Evolutionary conservation across 2,888 invertebrate species (phyloP).

Genomic region (Acronicta psi): DNA sequence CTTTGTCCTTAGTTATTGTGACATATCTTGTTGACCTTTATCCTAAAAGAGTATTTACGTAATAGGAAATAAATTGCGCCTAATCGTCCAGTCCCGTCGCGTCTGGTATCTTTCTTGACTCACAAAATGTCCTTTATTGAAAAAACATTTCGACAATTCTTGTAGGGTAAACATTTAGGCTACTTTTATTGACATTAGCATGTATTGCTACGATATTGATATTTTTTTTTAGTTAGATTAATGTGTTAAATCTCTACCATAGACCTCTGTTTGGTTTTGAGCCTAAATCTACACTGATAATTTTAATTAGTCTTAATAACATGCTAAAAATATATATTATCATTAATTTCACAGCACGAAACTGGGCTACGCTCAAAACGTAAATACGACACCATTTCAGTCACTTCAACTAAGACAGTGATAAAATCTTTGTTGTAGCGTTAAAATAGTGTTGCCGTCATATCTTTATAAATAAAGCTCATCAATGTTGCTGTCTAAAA

Average conservation of each 20-base stretch:
- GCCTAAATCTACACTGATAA: no score
- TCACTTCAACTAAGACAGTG: constrained; percentile 6
- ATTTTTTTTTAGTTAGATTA: no score
- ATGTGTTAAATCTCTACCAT: no score
- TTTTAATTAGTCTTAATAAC: no score
- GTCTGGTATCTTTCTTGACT: constrained; percentile 26
- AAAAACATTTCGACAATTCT: constrained; percentile 41
- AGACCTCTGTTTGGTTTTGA: no score
- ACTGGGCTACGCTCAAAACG: background rate
- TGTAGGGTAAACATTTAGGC: constrained; percentile 22
- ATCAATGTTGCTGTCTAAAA: constrained; percentile 27
- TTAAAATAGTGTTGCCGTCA: constrained; percentile 17
- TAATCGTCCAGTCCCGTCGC: constrained; percentile 34
- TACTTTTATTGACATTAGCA: constrained; percentile 24
- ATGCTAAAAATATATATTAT: no score
- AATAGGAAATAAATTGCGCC: constrained; percentile 40
- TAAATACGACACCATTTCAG: constrained; percentile 1
- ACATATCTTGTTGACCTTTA: constrained; percentile 29
- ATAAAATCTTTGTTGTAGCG: constrained; percentile 7
- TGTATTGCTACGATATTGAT: no score
- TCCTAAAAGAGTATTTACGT: constrained; percentile 25
- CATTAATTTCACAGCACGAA: no score
- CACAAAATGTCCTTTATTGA: constrained; percentile 47
- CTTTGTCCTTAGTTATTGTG: background rate
- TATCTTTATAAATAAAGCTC: constrained; percentile 23